Conservation (phyloP, 2,113 vertebrate species). For the Emydura subglobosa region DNA sequence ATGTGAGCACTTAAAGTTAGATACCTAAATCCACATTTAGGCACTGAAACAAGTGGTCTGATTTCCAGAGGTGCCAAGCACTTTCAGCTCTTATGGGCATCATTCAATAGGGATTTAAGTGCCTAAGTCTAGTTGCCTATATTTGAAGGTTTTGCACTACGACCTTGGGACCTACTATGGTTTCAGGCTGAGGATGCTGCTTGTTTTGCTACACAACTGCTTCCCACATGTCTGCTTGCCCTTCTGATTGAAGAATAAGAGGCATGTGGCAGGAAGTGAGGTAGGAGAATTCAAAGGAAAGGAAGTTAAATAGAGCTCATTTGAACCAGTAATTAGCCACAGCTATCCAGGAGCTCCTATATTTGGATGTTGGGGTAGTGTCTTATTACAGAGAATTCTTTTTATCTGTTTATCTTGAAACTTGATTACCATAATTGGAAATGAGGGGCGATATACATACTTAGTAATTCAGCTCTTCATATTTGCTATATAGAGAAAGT, state of each 20-base stretch:
- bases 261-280: background rate
- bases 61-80: too few relatives aligned
- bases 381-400: background rate
- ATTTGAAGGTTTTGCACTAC: background rate
- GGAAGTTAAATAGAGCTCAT: background rate
- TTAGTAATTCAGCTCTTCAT: slow-evolving; percentile 1
- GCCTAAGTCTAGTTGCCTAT: background rate
- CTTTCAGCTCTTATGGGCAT: too few relatives aligned
- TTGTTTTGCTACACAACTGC: background rate
- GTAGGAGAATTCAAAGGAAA: background rate
- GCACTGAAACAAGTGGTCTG: background rate
- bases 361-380: background rate
- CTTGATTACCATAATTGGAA: slow-evolving; percentile 19
- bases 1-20: background rate
- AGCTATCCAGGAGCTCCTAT: accelerated
- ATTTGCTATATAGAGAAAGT: slow-evolving; percentile 18
- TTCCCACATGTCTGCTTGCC: background rate
- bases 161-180: background rate
- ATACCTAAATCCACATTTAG: background rate
- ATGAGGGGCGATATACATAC: background rate
- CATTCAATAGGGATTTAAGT: too few relatives aligned
- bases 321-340: background rate
- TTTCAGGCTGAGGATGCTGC: background rate
- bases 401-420: slow-evolving; percentile 13
- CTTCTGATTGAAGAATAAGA: background rate